Percentiles rank a stretch among this genome's conserved stretches.
phyloP scores from a whole-genome alignment of 2,888 invertebrate species.

The Agriotes lineatus region DNA sequence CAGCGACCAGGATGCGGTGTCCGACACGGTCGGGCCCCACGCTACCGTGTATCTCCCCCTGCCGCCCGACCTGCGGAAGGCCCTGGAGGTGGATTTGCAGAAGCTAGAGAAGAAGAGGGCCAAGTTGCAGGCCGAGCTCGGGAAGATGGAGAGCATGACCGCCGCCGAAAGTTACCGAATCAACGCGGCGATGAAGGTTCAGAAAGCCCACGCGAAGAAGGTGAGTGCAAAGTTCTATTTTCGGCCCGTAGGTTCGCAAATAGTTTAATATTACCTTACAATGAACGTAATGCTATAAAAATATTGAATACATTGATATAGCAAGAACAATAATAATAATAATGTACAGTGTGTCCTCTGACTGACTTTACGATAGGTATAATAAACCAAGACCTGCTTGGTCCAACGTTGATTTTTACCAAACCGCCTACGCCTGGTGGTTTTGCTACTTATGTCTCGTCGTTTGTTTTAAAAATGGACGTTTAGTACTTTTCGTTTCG shows the following conservation, averaged over 20 bases:
- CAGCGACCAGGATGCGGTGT: conserved; percentile 34
- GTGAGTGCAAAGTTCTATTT: too few species aligned
- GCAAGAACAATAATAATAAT: too few species aligned
- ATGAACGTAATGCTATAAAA: too few species aligned
- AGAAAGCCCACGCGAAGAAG: conserved; percentile 59
- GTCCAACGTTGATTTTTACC: too few species aligned
- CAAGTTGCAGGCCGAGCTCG: conserved; percentile 60
- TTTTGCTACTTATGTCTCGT: too few species aligned
- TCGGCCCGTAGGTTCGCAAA: too few species aligned
- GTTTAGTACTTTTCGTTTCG: neutral
- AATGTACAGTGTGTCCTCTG: too few species aligned
- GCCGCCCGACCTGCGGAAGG: conserved; percentile 55
- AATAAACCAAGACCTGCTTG: too few species aligned
- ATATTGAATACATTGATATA: too few species aligned
- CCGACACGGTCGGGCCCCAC: conserved; percentile 54
- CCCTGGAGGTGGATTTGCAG: conserved; percentile 55
- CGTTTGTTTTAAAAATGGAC: neutral
- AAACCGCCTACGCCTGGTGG: too few species aligned
- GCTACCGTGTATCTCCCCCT: conserved; percentile 57
- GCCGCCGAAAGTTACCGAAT: conserved; percentile 55
- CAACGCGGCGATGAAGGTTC: conserved; percentile 56
- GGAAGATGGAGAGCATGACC: conserved; percentile 58
- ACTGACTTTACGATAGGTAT: too few species aligned
- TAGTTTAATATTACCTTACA: too few species aligned
- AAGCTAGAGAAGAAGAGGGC: conserved; percentile 59